Base-by-base conservation (phyloP, 2,113 vertebrate genomes). In the Paramormyrops kingsleyae region DNA sequence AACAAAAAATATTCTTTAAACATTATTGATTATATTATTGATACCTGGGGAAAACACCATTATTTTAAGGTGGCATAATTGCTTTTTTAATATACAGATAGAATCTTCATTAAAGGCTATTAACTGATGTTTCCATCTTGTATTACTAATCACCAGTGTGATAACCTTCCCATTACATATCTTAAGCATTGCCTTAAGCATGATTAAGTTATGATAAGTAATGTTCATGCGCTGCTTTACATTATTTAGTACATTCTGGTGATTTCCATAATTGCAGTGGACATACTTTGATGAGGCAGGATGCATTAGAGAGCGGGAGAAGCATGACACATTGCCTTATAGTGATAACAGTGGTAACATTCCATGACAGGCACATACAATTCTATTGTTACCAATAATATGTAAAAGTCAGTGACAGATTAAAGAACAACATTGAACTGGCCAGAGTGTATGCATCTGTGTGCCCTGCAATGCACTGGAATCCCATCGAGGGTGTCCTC, bases 101-200 rank as follows among this genome's bases (percentile, higher is more conserved):
- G 92, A 9, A n/a, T 92, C 93, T 91, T 91, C 90, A 92, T 92
- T 92, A 89, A 88, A 90, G 92, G 92, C 92, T 27, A 94, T 95
- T 93, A 94, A 94, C 94, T 93, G 94, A 89, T 92, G 93, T 93
- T 92, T 95, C 93, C 93, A 92, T 94, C 92, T 93, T 94, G 94
- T 95, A 95, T 93, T 94, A 93, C 94, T 95, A 95, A 95, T 94
- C 93, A 94, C 92, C 93, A 91, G 84, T 93, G 91, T 94, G 94
- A 92, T 94, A 94, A 94, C 94, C 94, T 92, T 92, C 91, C 93
- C 93, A 94, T 95, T 95, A 95, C 94, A 94, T 88, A 91, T 92
- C 90, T 66, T 87, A 92, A 89, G 93, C 90, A 85, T 91, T 91
- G 86, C 89, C 90, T 90, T 84, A 91, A 93, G 92, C 49, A 92